phyloP scores from a whole-genome alignment of 2,888 invertebrate genomes.

The Prosapia bicincta region DNA sequence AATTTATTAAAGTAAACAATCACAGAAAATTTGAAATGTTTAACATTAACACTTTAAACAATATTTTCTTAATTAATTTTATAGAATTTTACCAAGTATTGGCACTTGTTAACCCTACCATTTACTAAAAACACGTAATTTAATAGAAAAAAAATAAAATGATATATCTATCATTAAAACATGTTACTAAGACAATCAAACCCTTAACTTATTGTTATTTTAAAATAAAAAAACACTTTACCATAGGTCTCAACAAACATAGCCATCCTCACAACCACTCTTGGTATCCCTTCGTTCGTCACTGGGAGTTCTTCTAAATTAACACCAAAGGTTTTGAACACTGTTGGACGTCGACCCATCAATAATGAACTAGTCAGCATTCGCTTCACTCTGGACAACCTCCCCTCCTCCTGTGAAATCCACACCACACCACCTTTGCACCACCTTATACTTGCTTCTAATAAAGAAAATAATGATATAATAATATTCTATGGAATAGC shows the following conservation, averaged over 20 bases:
- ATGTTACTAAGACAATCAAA: no score
- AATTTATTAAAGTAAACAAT: no score
- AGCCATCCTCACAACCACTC: constrained; percentile 43
- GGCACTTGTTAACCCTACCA: no score
- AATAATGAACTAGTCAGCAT: constrained; percentile 34
- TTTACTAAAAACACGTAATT: no score
- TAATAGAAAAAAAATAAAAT: no score
- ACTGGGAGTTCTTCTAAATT: constrained; percentile 42
- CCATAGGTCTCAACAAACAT: constrained; percentile 44
- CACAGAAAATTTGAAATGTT: no score
- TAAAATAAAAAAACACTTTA: constrained; percentile 32
- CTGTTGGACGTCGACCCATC: constrained; percentile 20
- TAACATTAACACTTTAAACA: no score
- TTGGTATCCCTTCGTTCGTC: constrained; percentile 41
- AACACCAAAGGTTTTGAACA: constrained; percentile 38
- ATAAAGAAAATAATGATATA: not conserved
- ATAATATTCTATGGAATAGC: constrained; percentile 3
- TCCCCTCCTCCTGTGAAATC: constrained; percentile 29
- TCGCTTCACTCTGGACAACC: constrained; percentile 36
- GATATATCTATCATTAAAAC: no score
- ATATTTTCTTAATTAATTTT: no score
- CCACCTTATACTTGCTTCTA: not conserved
- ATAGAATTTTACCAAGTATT: no score
- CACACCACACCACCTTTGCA: not conserved
- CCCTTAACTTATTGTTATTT: no score